Evolutionary conservation across 1,140 invertebrate species (phyloP).

Genomic region (Diprion similis): DNA sequence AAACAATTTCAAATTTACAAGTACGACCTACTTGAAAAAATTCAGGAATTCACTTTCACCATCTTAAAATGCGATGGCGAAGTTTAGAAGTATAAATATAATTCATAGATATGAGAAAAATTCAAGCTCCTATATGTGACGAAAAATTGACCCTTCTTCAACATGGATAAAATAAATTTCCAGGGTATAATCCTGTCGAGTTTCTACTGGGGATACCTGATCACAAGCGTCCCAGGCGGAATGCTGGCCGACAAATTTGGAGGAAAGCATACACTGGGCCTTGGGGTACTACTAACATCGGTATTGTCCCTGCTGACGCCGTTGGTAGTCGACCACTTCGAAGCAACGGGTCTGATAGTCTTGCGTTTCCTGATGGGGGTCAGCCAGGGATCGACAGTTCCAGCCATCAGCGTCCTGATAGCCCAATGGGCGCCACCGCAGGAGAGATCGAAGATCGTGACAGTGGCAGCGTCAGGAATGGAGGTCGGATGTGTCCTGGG

Average conservation of each 20-base stretch:
- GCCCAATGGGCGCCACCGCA: constrained; percentile 78
- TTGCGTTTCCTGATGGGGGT: constrained; percentile 75
- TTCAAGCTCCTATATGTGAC: no score
- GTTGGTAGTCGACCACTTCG: constrained; percentile 63
- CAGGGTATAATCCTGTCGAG: constrained; percentile 65
- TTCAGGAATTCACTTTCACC: no score
- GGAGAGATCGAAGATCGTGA: constrained; percentile 77
- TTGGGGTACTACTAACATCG: constrained; percentile 76
- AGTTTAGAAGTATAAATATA: no score
- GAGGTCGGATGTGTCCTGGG: constrained; percentile 78
- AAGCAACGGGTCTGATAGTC: constrained; percentile 68
- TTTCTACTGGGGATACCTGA: constrained; percentile 69
- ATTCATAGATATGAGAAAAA: no score
- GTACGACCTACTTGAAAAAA: no score
- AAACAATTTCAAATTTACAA: no score
- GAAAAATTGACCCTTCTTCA: constrained; percentile 26
- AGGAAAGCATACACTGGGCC: constrained; percentile 75
- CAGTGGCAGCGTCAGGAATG: constrained; percentile 75
- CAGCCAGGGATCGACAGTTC: constrained; percentile 81
- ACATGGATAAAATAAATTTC: not conserved
- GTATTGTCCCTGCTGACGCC: constrained; percentile 78
- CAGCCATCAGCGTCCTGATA: constrained; percentile 74
- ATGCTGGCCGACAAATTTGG: constrained; percentile 76
- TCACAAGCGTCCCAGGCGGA: constrained; percentile 68
- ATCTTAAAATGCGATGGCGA: no score